Evolutionary conservation across 2,113 vertebrate species (phyloP), one percentile per base, ranked within the genome.

Genomic region (Ameiurus melas): DNA sequence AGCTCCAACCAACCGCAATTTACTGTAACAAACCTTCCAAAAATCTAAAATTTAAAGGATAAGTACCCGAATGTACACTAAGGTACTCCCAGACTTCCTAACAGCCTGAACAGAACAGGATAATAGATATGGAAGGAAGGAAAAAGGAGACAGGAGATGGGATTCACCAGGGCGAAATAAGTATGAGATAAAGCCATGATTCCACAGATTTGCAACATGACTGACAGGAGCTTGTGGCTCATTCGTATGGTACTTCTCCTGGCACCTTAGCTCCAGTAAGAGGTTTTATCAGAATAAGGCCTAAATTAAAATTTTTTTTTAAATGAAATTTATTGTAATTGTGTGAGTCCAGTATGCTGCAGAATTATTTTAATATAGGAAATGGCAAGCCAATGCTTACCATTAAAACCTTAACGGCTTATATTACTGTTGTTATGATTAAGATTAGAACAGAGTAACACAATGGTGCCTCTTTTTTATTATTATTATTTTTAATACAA

Each of bases 211-310:
- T 80, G 60, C 19, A 51, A 8, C 5, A 60, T 64, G 71, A 86
- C 25, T 86, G 73, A 77, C 73, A 64, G 73, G 57, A 86, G 36
- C 55, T 73, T 73, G 84, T 47, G 58, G 57, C 85, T 78, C 71
- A 30, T 64, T 60, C 36, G 5, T 13, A 55, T 19, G 1, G 25
- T 47, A 30, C 85, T 43, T 75, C 30, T 82, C 30, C 53, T 22
- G 17, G 30, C 2, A 9, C 47, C 30, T 36, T 20, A 25, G 30
- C 78, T 57, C 78, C 78, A 33, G 53, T 33, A 22, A 81, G 8
- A 57, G n/a, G 53, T 81, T 81, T 81, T 81, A 58, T 81, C 30
- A 33, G 30, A 62, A 62, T 43, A 58, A 10, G 13, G 53, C 60
- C 27, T n/a, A n/a, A 81, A 62, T n/a, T n/a, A n/a, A n/a, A n/a